Evolutionary conservation across 2,888 invertebrate genomes (phyloP).

Genomic region (Pseudeuparius sepicola): DNA sequence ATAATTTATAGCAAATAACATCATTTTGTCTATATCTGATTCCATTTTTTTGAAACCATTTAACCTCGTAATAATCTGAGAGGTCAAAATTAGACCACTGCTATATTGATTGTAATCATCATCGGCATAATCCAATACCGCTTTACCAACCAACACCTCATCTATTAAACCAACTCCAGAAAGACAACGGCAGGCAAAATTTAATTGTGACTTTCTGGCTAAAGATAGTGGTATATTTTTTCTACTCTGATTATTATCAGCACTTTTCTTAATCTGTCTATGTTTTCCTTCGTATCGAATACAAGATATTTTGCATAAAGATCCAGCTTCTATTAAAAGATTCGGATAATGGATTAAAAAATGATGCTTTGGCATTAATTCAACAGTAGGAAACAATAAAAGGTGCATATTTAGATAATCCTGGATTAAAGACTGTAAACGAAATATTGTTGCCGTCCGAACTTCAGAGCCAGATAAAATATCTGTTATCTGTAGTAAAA

Average conservation of each 20-base stretch:
- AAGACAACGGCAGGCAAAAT: background rate
- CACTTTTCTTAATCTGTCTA: background rate
- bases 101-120: background rate
- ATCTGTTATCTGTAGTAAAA: conserved; percentile 6
- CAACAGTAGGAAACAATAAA: background rate
- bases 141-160: background rate
- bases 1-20: too few species aligned
- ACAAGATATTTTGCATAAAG: background rate
- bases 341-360: background rate
- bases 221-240: background rate
- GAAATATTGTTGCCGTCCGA: too few species aligned
- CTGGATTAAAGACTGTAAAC: background rate
- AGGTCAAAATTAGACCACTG: background rate
- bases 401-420: background rate
- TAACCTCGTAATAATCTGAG: background rate
- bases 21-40: conserved; percentile 1
- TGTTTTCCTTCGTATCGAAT: background rate
- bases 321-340: background rate
- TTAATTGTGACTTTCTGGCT: background rate
- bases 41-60: background rate
- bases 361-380: conserved; percentile 1
- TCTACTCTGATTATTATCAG: background rate
- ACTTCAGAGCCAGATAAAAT: too few species aligned
- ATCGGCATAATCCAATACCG: background rate
- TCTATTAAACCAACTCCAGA: background rate